Conservation (phyloP, 2,888 invertebrate species). For the Dynastes tityus region DNA sequence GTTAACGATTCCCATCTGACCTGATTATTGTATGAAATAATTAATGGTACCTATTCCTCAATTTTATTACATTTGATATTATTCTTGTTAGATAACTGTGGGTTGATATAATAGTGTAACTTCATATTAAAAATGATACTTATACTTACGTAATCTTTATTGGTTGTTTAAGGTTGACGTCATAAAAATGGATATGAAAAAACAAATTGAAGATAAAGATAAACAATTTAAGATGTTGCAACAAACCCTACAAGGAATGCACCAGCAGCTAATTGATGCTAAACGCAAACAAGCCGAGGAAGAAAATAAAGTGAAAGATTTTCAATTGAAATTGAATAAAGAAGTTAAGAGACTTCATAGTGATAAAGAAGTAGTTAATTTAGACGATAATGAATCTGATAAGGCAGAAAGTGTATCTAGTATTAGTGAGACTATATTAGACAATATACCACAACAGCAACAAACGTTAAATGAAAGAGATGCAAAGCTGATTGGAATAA, state of each 20-base stretch:
- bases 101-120: too few relatives aligned
- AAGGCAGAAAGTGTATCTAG: constrained; percentile 62
- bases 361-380: constrained; percentile 71
- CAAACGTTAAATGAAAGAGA: constrained; percentile 72
- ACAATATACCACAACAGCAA: constrained; percentile 54
- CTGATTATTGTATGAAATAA: too few relatives aligned
- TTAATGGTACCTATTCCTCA: too few relatives aligned
- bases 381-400: constrained; percentile 70
- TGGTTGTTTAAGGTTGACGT: constrained; percentile 77
- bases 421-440: constrained; percentile 64
- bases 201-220: constrained; percentile 87
- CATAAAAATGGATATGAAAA: constrained; percentile 85
- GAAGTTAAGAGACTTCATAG: constrained; percentile 46
- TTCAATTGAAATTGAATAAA: constrained; percentile 66
- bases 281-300: constrained; percentile 74
- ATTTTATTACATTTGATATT: too few relatives aligned
- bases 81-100: too few relatives aligned
- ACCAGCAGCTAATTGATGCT: constrained; percentile 75
- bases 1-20: too few relatives aligned
- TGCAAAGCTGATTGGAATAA: constrained; percentile 87
- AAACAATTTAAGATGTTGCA: constrained; percentile 86
- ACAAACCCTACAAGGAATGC: constrained; percentile 77
- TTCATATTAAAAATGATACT: neutral
- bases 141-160: neutral
- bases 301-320: constrained; percentile 72